These are phyloP conservation scores for Pyrgus malvae DNA, from an alignment of 2,888 invertebrate species.

Conservation along the genomic window DNA sequence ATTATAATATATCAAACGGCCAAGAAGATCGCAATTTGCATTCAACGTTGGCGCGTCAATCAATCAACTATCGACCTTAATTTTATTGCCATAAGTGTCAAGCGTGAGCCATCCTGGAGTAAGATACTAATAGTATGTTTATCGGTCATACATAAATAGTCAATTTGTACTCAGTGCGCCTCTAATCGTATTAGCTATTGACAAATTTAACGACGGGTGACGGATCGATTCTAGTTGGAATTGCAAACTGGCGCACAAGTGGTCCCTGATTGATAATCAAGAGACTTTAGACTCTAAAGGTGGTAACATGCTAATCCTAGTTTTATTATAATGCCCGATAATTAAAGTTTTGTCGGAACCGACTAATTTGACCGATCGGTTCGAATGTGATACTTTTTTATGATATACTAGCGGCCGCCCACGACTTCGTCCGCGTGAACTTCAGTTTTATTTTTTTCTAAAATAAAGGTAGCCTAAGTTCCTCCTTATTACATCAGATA, in stretches of 20 bases:
- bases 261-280: conserved; percentile 18
- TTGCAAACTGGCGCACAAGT: conserved; percentile 16
- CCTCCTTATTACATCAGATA: too few species aligned
- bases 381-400: too few species aligned
- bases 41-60: conserved; percentile 15
- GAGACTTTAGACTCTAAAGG: neutral
- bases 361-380: too few species aligned
- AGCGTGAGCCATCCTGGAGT: neutral
- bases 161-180: conserved; percentile 20
- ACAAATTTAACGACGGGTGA: conserved; percentile 26
- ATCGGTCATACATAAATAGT: conserved; percentile 27
- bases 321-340: too few species aligned
- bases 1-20: too few species aligned
- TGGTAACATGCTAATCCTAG: neutral
- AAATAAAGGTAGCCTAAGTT: too few species aligned
- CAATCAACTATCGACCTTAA: conserved; percentile 25
- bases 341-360: too few species aligned
- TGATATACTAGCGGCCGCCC: too few species aligned
- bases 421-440: too few species aligned
- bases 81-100: conserved; percentile 7
- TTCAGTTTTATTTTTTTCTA: too few species aligned
- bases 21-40: conserved; percentile 8
- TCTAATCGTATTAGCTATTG: conserved; percentile 26
- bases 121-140: conserved; percentile 20
- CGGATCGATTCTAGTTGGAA: conserved; percentile 13